These are phyloP conservation scores for Noctuana brunneofusca DNA, from an alignment of 2,888 invertebrate genomes.

Conservation along the genomic window DNA sequence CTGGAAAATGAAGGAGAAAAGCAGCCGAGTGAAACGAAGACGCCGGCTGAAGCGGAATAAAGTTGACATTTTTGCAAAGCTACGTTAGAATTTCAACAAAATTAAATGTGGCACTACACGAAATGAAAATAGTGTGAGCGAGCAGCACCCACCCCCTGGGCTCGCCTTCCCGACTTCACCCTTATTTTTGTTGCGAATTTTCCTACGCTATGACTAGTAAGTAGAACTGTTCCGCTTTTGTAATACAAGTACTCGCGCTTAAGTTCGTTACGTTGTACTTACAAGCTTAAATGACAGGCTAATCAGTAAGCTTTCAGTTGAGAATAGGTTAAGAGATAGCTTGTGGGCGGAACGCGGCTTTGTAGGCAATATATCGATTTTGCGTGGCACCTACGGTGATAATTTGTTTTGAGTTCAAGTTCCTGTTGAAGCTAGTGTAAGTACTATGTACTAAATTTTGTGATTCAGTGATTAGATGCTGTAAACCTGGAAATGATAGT, in stretches of 20 bases:
- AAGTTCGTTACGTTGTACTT: slow-evolving; percentile 9
- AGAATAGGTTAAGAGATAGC: neutral
- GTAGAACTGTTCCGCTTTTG: neutral
- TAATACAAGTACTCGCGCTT: slow-evolving; percentile 5
- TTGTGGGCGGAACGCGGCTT: neutral
- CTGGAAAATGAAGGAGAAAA: slow-evolving; percentile 78
- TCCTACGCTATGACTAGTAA: slow-evolving; percentile 35
- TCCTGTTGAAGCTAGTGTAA: no score
- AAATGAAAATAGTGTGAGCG: slow-evolving; percentile 77
- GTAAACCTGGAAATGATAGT: no score
- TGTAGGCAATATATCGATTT: neutral
- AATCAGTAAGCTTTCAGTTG: neutral
- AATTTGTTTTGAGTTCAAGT: neutral
- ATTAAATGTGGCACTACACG: slow-evolving; percentile 82
- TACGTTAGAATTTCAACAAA: slow-evolving; percentile 81
- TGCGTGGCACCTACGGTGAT: neutral
- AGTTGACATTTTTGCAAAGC: slow-evolving; percentile 83
- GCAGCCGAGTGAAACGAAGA: slow-evolving; percentile 75
- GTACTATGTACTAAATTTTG: no score
- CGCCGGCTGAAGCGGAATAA: slow-evolving; percentile 79
- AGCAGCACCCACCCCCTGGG: slow-evolving; percentile 31
- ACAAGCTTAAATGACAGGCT: neutral
- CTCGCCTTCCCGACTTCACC: slow-evolving; percentile 38
- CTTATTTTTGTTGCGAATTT: slow-evolving; percentile 62
- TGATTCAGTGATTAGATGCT: no score